Conservation (phyloP, 2,888 invertebrate species). For the Coelopa pilipes region DNA sequence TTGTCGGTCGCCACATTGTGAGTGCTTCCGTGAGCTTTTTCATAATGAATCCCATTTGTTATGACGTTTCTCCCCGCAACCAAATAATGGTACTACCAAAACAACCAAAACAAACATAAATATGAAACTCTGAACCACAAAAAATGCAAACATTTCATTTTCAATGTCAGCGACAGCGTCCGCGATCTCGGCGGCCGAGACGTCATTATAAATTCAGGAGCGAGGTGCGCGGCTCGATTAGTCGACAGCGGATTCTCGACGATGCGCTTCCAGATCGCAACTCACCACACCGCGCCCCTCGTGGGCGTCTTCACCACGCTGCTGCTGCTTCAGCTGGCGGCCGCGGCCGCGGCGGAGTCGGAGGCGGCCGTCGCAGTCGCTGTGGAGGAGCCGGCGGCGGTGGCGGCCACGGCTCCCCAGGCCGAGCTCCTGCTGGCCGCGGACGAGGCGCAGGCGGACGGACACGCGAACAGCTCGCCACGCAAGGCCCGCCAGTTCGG, state of each 20-base stretch:
- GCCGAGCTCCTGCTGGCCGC: conserved; percentile 42
- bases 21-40: neutral
- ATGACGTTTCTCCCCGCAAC: neutral
- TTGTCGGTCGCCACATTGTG: too few relatives aligned
- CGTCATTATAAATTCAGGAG: neutral
- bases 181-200: neutral
- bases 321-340: too few relatives aligned
- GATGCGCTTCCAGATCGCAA: conserved; percentile 12
- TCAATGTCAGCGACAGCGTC: conserved; percentile 28
- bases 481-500: conserved; percentile 55
- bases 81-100: too few relatives aligned
- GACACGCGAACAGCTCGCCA: conserved; percentile 42
- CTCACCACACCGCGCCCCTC: neutral
- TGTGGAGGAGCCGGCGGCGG: conserved; percentile 8
- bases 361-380: neutral
- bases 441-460: conserved; percentile 29
- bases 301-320: too few relatives aligned
- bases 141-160: neutral
- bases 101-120: too few relatives aligned
- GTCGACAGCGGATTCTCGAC: conserved; percentile 17
- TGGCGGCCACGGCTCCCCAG: neutral
- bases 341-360: too few relatives aligned
- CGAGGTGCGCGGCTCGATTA: conserved; percentile 16
- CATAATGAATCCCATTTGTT: neutral
- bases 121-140: too few relatives aligned